Conservation (phyloP, 2,797 vertebrate species). For the Cirrhinus mrigala region DNA sequence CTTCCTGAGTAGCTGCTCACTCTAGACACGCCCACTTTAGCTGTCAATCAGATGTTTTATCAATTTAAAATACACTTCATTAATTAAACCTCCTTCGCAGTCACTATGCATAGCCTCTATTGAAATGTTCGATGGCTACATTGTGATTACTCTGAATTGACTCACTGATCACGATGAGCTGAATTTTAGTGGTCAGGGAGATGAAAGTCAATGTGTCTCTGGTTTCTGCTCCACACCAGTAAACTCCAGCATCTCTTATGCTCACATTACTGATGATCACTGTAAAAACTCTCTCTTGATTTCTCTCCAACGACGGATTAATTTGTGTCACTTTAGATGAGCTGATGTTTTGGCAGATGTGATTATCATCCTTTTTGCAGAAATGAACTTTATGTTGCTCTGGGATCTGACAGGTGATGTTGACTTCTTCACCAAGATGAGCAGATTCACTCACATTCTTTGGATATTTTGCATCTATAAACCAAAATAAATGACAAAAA, state of each 20-base stretch:
- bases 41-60: slow-evolving; percentile 29
- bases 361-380: no score
- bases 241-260: slow-evolving; percentile 43
- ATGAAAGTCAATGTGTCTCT: slow-evolving; percentile 6
- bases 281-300: no score
- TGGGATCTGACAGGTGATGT: no score
- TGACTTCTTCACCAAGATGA: no score
- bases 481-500: no score
- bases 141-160: background rate
- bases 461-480: no score
- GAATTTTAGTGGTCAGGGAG: background rate
- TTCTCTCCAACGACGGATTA: no score
- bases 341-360: no score
- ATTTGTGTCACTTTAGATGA: no score
- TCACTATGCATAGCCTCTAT: background rate
- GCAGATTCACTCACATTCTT: no score
- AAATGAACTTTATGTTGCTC: no score
- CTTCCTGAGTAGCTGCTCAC: background rate
- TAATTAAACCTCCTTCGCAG: background rate
- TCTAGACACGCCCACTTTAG: no score
- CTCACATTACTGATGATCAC: slow-evolving; percentile 7
- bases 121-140: background rate
- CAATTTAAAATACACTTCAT: background rate
- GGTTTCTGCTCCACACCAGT: background rate
- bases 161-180: slow-evolving; percentile 26